phyloP scores from a whole-genome alignment of 2,888 invertebrate genomes.

The Melanotus villosus region DNA sequence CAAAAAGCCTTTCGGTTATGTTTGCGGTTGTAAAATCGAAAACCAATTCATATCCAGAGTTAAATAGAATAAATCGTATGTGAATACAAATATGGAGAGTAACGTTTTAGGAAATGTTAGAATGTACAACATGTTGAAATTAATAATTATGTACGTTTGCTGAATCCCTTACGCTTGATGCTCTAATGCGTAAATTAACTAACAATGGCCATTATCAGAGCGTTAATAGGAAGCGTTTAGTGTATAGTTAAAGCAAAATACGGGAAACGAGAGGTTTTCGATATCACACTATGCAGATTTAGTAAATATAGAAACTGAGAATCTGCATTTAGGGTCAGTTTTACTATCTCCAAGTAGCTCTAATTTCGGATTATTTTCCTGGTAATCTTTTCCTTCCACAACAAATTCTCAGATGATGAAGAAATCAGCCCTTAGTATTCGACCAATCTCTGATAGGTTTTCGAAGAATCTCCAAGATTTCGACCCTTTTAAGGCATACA shows the following conservation, averaged over 20 bases:
- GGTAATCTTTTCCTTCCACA: too few relatives aligned
- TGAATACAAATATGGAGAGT: constrained; percentile 6
- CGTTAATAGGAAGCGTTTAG: constrained; percentile 23
- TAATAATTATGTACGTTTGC: constrained; percentile 26
- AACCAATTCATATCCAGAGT: not conserved
- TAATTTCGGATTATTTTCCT: too few relatives aligned
- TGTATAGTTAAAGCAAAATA: constrained; percentile 16
- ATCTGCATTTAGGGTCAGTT: not conserved
- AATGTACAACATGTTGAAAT: constrained; percentile 20
- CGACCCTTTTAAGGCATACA: too few relatives aligned
- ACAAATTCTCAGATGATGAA: too few relatives aligned
- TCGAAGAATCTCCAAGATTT: too few relatives aligned
- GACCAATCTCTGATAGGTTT: too few relatives aligned
- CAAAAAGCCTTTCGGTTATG: not conserved
- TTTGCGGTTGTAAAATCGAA: not conserved
- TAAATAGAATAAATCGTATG: constrained; percentile 6
- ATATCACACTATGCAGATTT: not conserved
- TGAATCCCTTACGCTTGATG: constrained; percentile 27
- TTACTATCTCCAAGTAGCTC: too few relatives aligned
- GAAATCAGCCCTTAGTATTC: too few relatives aligned
- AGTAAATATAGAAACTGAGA: not conserved
- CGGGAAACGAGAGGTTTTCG: not conserved
- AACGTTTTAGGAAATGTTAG: constrained; percentile 9
- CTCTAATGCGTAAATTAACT: constrained; percentile 27
- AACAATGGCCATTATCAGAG: constrained; percentile 25